Conservation (phyloP, 2,888 invertebrate genomes). For the Microctonus aethiopoides region DNA sequence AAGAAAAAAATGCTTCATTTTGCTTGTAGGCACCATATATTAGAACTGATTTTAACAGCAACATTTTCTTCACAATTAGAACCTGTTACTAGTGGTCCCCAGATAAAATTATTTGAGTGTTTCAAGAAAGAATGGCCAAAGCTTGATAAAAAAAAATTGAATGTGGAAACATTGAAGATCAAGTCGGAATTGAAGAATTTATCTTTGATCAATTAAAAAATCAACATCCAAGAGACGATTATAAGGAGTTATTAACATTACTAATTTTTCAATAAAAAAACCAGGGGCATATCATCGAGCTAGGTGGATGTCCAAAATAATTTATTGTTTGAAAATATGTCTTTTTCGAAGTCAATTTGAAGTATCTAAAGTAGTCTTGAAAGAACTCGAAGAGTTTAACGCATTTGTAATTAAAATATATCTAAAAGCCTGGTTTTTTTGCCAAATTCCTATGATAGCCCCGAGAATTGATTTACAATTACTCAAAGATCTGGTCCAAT, state of each 20-base stretch:
- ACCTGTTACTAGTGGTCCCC: constrained; percentile 10
- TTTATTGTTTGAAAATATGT: constrained; percentile 19
- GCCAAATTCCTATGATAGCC: not conserved
- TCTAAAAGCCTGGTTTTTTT: constrained; percentile 6
- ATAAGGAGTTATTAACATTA: not conserved
- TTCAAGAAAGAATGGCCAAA: constrained; percentile 18
- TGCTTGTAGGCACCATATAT: constrained; percentile 3
- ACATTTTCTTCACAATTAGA: constrained; percentile 5
- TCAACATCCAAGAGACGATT: constrained; percentile 12
- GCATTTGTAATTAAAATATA: constrained; percentile 5
- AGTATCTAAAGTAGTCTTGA: not conserved
- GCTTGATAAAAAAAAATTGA: constrained; percentile 12
- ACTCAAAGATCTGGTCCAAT: constrained; percentile 6
- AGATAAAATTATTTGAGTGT: constrained; percentile 16
- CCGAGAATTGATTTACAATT: constrained; percentile 7
- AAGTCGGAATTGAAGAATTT: not conserved
- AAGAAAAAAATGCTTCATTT: not conserved
- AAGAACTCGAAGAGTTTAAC: constrained; percentile 16
- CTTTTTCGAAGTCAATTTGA: constrained; percentile 15
- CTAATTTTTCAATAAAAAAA: constrained; percentile 14
- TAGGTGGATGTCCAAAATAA: constrained; percentile 14
- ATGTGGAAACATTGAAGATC: constrained; percentile 14
- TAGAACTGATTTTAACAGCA: not conserved
- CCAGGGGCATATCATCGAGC: constrained; percentile 18
- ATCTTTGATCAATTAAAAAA: constrained; percentile 8